Percentiles rank a stretch among this genome's conserved stretches.
Evolutionary conservation across 2,113 vertebrate species (phyloP).

Genomic region (Lutjanus erythropterus): DNA sequence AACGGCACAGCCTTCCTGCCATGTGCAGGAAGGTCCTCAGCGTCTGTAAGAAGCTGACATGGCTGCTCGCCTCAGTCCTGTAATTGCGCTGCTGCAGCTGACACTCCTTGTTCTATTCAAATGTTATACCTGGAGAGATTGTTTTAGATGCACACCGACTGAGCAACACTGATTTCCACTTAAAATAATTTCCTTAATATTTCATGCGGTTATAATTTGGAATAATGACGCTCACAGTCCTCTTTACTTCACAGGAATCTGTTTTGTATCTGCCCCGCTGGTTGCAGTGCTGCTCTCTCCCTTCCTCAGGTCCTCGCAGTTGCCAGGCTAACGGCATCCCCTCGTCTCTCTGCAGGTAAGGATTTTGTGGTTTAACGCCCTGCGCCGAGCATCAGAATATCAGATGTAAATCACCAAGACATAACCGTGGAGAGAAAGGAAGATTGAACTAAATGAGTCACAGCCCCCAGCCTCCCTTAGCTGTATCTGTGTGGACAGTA

Average conservation of each 20-base stretch:
- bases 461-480: constrained; percentile 51
- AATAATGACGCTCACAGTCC: neutral
- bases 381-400: constrained; percentile 25
- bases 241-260: neutral
- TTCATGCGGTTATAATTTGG: neutral
- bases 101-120: neutral
- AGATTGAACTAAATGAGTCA: constrained; percentile 65
- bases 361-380: constrained; percentile 10
- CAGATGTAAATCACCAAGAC: constrained; percentile 60
- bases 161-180: neutral
- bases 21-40: neutral
- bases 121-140: neutral
- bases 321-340: neutral
- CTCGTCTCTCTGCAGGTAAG: constrained; percentile 3
- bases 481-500: constrained; percentile 57
- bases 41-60: neutral
- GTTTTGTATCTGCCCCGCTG: constrained; percentile 3
- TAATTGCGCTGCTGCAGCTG: neutral
- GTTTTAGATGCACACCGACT: neutral
- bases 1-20: too few relatives aligned
- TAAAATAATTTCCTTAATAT: neutral
- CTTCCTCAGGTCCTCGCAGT: neutral
- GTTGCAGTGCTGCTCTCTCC: neutral
- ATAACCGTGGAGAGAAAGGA: constrained; percentile 50
- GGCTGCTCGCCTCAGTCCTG: neutral